phyloP scores from a whole-genome alignment of 2,797 vertebrate genomes.

The Buceros bicornis region DNA sequence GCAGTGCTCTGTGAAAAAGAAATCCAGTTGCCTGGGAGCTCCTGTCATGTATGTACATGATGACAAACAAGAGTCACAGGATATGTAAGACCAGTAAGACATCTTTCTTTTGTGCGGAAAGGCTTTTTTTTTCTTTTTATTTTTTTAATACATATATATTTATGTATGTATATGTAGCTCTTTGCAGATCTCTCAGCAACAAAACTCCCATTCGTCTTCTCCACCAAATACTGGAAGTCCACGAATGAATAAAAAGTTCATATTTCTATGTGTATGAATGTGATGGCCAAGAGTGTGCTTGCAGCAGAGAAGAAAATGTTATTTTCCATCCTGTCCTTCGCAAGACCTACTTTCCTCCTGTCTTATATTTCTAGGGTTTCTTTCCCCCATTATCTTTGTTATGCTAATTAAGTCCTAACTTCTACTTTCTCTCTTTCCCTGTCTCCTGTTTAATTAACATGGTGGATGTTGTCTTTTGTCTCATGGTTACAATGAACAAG shows the following conservation, averaged over 20 bases:
- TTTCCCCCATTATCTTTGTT: neutral
- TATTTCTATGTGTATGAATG: neutral
- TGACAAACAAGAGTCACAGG: neutral
- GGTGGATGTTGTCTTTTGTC: slow-evolving; percentile 1
- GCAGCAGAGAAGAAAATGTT: neutral
- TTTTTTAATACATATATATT: too few relatives aligned
- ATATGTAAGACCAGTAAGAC: neutral
- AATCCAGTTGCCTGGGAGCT: neutral
- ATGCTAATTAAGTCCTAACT: neutral
- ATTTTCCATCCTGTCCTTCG: neutral
- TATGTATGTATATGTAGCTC: neutral
- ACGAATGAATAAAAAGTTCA: neutral
- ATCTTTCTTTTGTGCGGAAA: neutral
- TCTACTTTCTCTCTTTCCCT: neutral
- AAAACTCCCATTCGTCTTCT: neutral
- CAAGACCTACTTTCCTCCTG: neutral
- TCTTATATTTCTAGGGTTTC: neutral
- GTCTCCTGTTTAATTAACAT: slow-evolving; percentile 7
- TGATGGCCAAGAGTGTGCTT: neutral
- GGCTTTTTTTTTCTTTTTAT: neutral
- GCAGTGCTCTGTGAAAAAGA: neutral
- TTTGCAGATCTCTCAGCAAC: neutral
- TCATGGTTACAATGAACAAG: neutral
- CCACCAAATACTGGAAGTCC: neutral
- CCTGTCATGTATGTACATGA: neutral